Percentiles rank a stretch among this genome's conserved stretches.
Conservation (phyloP, 2,888 invertebrate genomes). For the Xestia rhomboidea region DNA sequence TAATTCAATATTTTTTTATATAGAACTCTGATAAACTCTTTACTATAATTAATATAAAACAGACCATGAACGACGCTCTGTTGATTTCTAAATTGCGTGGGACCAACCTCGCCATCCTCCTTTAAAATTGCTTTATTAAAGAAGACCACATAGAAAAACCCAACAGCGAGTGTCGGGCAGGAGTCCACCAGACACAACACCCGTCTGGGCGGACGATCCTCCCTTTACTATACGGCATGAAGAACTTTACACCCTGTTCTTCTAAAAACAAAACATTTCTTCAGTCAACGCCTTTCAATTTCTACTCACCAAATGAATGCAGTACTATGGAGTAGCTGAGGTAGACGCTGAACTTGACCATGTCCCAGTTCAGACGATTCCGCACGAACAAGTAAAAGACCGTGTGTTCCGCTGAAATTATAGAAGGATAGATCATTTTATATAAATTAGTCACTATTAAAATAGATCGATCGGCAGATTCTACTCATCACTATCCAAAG, state of each 20-base stretch:
- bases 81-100: too few species aligned
- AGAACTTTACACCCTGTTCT: background rate
- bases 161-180: background rate
- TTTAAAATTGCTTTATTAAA: too few species aligned
- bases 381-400: constrained; percentile 83
- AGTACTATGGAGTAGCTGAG: constrained; percentile 85
- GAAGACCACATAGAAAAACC: background rate
- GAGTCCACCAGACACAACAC: background rate
- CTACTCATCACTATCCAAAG: background rate
- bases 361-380: constrained; percentile 83
- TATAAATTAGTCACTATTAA: background rate
- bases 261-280: background rate
- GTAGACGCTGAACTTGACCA: constrained; percentile 85
- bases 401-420: constrained; percentile 85
- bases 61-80: too few species aligned
- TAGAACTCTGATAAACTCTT: too few species aligned
- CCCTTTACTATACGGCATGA: too few species aligned
- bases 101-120: too few species aligned
- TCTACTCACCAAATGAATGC: constrained; percentile 85
- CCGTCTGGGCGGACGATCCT: too few species aligned
- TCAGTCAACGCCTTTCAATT: background rate
- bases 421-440: constrained; percentile 4
- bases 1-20: too few species aligned
- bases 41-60: too few species aligned
- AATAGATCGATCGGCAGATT: background rate